These are phyloP conservation scores for Cliona cf. orientalis DNA, from an alignment of 37 sponge, comb jelly and placozoan species.

Conservation along the genomic window DNA sequence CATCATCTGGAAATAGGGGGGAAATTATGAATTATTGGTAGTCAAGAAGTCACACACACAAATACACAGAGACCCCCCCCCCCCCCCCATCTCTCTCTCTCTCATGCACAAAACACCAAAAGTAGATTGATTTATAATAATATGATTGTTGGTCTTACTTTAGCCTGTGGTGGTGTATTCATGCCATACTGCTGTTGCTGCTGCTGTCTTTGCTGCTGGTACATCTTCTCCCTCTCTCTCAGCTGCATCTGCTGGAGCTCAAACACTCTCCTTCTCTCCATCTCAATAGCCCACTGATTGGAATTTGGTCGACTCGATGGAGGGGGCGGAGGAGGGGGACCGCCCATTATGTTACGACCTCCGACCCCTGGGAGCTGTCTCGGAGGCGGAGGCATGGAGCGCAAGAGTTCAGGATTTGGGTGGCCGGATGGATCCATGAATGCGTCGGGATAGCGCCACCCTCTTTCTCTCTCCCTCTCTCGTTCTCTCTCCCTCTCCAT, in stretches of 20 bases:
- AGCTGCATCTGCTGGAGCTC: slow-evolving; percentile 43
- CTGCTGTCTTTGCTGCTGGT: background rate
- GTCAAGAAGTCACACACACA: background rate
- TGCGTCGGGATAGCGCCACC: background rate
- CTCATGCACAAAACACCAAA: background rate
- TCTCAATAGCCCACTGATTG: slow-evolving; percentile 52
- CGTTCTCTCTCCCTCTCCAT: too few relatives aligned
- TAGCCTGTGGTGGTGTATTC: background rate
- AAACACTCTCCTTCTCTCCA: slow-evolving; percentile 43
- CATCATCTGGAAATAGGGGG: too few relatives aligned
- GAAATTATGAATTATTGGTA: too few relatives aligned
- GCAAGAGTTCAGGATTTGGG: background rate
- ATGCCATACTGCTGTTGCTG: background rate
- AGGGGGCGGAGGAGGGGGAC: background rate
- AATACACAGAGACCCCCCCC: background rate
- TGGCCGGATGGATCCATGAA: background rate
- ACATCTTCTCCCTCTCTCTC: slow-evolving; percentile 4
- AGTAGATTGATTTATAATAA: background rate
- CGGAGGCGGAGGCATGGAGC: background rate
- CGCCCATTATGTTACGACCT: background rate
- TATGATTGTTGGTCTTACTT: background rate
- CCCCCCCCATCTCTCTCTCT: background rate
- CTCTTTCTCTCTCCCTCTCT: too few relatives aligned
- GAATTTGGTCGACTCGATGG: background rate
- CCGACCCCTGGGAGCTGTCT: background rate